phyloP scores from a whole-genome alignment of 64 coral and sea anemone genomes.

The Montipora capricornis region DNA sequence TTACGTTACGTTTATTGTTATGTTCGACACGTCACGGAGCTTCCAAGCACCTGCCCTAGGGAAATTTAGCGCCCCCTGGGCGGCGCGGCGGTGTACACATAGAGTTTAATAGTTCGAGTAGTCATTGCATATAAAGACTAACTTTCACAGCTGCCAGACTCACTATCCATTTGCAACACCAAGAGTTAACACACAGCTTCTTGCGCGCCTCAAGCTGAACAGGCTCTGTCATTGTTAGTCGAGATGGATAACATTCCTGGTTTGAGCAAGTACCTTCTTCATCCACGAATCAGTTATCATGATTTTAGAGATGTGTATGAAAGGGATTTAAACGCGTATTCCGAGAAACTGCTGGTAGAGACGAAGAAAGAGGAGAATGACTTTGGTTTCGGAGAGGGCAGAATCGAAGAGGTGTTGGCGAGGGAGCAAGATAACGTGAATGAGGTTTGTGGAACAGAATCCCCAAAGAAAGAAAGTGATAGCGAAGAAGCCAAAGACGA shows the following conservation, averaged over 20 bases:
- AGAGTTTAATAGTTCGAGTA: not conserved
- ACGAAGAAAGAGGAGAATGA: conserved; percentile 9
- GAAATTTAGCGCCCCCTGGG: conserved; percentile 60
- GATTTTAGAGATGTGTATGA: conserved; percentile 32
- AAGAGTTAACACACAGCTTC: conserved; percentile 5
- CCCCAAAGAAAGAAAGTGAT: conserved; percentile 4
- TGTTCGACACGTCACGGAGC: conserved; percentile 49
- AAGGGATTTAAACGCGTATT: conserved; percentile 11
- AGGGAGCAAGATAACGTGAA: conserved; percentile 25
- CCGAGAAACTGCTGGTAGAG: conserved; percentile 17
- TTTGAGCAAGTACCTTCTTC: conserved; percentile 40
- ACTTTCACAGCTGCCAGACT: conserved; percentile 38
- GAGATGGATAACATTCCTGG: conserved; percentile 31
- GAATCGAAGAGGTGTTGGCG: conserved; percentile 4
- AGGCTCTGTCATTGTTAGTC: not conserved
- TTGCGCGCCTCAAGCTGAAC: not conserved
- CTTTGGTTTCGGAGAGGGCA: not conserved
- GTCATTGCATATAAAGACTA: conserved; percentile 44
- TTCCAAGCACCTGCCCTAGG: conserved; percentile 35
- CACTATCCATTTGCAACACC: conserved; percentile 15
- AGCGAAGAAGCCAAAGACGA: conserved; percentile 37
- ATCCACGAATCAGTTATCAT: conserved; percentile 34
- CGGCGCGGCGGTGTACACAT: conserved; percentile 8
- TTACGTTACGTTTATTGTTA: conserved; percentile 49
- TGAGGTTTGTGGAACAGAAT: not conserved